Percentiles rank a stretch among this genome's conserved stretches.
Conservation (phyloP, 2,113 vertebrate species). For the Struthio camelus region DNA sequence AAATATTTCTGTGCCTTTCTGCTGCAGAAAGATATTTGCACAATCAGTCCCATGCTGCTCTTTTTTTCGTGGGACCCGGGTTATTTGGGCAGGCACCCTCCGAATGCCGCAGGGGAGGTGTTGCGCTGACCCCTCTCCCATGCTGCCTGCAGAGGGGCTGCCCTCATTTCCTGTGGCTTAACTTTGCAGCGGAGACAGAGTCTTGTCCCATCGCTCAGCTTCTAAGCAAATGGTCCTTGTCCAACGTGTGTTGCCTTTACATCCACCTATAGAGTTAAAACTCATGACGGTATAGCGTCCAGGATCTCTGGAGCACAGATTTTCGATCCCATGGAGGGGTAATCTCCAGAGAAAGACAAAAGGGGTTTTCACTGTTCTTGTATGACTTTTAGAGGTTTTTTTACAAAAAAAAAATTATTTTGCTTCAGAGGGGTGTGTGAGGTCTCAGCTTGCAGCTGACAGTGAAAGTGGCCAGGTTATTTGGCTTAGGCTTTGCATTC, state of each 20-base stretch:
- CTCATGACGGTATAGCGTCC: not conserved
- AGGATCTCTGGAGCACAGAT: not conserved
- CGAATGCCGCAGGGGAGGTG: not conserved
- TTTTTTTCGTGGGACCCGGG: not conserved
- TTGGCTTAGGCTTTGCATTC: not conserved
- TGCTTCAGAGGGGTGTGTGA: no score
- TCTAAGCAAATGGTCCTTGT: not conserved
- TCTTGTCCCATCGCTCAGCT: not conserved
- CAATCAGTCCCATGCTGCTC: not conserved
- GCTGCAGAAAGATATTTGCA: not conserved
- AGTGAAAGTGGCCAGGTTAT: not conserved
- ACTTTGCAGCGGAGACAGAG: no score
- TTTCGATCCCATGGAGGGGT: not conserved
- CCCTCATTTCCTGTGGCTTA: no score
- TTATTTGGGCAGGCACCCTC: not conserved
- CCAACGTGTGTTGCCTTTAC: not conserved
- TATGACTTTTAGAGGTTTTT: not conserved
- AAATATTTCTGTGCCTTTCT: not conserved
- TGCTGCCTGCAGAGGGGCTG: no score
- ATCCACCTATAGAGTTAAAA: not conserved
- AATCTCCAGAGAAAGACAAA: not conserved
- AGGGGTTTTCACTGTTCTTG: not conserved
- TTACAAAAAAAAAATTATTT: no score
- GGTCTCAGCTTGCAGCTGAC: not conserved
- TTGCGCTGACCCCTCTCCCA: no score